These are phyloP conservation scores for Hypomecis atomaria DNA, from an alignment of 2,888 invertebrate genomes.

Conservation along the genomic window DNA sequence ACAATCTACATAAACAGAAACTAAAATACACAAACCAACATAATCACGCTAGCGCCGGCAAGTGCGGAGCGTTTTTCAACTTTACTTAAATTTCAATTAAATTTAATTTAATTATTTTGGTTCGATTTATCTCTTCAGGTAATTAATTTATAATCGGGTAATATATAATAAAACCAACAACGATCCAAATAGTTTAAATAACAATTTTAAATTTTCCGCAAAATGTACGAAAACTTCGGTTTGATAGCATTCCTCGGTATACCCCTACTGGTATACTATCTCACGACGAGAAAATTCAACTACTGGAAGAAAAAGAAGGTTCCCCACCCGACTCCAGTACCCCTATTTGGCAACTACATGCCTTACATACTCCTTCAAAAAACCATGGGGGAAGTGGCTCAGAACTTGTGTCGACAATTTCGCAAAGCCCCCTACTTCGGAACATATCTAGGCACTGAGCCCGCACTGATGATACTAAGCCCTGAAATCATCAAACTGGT, in stretches of 20 bases:
- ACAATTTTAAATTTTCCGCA: neutral
- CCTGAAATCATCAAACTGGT: constrained; percentile 47
- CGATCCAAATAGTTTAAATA: too few relatives aligned
- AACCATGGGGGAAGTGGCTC: constrained; percentile 23
- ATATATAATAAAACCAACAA: too few relatives aligned
- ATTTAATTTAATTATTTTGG: too few relatives aligned
- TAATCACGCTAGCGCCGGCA: too few relatives aligned
- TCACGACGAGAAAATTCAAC: constrained; percentile 27
- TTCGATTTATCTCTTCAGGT: too few relatives aligned
- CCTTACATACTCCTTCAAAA: constrained; percentile 32
- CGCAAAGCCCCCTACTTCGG: constrained; percentile 27
- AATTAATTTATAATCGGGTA: too few relatives aligned
- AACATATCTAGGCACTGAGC: constrained; percentile 39
- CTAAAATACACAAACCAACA: too few relatives aligned
- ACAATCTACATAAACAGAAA: too few relatives aligned
- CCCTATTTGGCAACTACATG: constrained; percentile 40
- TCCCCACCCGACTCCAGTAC: constrained; percentile 32
- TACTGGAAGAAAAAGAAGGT: constrained; percentile 38
- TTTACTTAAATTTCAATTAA: too few relatives aligned
- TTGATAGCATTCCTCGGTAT: neutral
- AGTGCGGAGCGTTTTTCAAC: too few relatives aligned
- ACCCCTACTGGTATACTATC: constrained; percentile 19
- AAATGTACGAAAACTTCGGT: neutral
- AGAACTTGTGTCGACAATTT: constrained; percentile 24
- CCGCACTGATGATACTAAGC: constrained; percentile 41